A percentile compares a stretch with the other conserved stretches of the same genome.
These are phyloP conservation scores for Neopelma chrysocephalum DNA, from an alignment of 2,797 vertebrate species.

Conservation along the genomic window DNA sequence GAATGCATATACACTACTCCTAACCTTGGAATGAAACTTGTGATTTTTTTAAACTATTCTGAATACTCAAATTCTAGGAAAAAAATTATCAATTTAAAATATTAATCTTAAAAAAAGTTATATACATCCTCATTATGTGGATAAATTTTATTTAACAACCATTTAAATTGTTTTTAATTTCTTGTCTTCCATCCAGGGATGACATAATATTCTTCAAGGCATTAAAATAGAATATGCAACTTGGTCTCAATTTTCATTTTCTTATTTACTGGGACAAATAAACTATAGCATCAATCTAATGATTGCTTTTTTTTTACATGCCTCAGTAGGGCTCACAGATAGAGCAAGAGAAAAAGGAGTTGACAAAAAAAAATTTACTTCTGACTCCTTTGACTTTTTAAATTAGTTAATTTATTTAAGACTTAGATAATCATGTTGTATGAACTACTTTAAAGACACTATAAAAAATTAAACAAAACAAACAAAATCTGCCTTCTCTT, in stretches of 20 bases:
- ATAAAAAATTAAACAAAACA: background rate
- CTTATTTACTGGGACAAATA: background rate
- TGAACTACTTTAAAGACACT: background rate
- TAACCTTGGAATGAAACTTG: background rate
- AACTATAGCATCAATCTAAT: background rate
- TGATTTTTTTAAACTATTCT: background rate
- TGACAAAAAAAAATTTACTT: background rate
- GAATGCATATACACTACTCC: background rate
- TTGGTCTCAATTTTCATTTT: background rate
- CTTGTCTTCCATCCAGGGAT: background rate
- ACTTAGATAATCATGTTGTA: background rate
- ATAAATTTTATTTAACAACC: background rate
- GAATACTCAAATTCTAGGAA: background rate
- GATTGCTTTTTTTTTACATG: background rate
- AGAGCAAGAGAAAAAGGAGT: background rate
- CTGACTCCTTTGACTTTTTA: background rate
- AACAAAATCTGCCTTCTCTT: fast-evolving
- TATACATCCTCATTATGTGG: background rate
- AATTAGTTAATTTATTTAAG: background rate
- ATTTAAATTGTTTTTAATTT: background rate
- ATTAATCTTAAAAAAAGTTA: background rate
- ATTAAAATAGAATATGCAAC: background rate
- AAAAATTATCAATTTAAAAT: background rate
- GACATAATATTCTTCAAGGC: background rate
- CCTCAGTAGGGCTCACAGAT: background rate